phyloP scores from a whole-genome alignment of 1,140 invertebrate genomes.

The Aplysia californica region DNA sequence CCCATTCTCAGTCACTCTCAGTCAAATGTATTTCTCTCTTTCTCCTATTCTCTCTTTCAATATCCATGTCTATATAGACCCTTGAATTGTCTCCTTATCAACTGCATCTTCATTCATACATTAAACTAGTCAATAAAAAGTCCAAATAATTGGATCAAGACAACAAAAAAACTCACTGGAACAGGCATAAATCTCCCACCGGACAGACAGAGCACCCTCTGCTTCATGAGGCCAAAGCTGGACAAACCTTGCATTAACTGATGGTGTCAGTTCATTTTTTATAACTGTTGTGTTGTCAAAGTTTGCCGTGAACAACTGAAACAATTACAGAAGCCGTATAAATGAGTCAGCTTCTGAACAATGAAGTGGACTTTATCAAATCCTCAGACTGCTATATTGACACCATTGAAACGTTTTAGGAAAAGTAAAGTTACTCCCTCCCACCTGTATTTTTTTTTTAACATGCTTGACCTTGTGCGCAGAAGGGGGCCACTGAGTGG shows the following conservation, averaged over 20 bases:
- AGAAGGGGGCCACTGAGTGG: too few relatives aligned
- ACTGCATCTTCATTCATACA: not conserved
- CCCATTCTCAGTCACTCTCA: too few relatives aligned
- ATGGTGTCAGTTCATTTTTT: constrained; percentile 4
- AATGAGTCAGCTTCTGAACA: too few relatives aligned
- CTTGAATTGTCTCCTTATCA: not conserved
- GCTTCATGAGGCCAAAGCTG: not conserved
- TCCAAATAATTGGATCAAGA: not conserved
- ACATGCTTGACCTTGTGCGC: too few relatives aligned
- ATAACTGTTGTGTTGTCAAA: constrained; percentile 15
- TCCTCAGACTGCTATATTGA: too few relatives aligned
- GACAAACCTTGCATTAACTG: constrained; percentile 14
- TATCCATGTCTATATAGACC: not conserved
- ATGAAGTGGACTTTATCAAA: too few relatives aligned
- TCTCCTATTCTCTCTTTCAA: too few relatives aligned
- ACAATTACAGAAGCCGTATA: too few relatives aligned
- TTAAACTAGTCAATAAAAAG: not conserved
- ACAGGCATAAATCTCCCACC: constrained; percentile 23
- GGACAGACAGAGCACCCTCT: not conserved
- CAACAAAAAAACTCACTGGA: not conserved
- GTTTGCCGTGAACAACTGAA: constrained; percentile 5
- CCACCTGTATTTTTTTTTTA: too few relatives aligned
- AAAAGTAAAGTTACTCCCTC: too few relatives aligned
- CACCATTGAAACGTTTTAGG: too few relatives aligned
- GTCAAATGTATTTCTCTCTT: too few relatives aligned